Percentiles rank a stretch among this genome's conserved stretches.
These are phyloP conservation scores for Sebastes elongatus DNA, from an alignment of 2,797 vertebrate species.

Conservation along the genomic window DNA sequence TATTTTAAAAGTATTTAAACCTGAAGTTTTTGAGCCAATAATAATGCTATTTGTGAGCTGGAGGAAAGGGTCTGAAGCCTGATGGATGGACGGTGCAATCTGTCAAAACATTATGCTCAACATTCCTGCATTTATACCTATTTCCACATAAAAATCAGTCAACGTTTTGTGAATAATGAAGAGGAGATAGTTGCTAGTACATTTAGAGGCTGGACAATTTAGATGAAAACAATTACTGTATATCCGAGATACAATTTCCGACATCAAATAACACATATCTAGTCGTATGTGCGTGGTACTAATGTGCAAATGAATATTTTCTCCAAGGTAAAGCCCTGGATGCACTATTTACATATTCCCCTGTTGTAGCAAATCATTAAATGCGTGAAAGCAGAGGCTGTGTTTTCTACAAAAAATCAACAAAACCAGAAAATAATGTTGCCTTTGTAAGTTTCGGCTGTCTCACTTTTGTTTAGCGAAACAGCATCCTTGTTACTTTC, in stretches of 20 bases:
- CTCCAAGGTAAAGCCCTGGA: background rate
- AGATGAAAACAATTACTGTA: background rate
- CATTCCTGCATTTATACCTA: background rate
- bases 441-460: background rate
- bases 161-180: background rate
- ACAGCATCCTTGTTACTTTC: background rate
- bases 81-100: background rate
- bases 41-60: background rate
- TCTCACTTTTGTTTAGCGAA: conserved; percentile 15
- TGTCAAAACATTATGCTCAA: background rate
- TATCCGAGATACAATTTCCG: background rate
- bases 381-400: background rate
- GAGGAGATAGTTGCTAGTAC: background rate
- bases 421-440: background rate
- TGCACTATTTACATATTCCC: background rate
- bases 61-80: background rate
- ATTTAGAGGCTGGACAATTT: background rate
- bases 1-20: background rate
- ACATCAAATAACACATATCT: background rate
- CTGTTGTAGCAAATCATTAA: background rate
- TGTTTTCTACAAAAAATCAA: background rate
- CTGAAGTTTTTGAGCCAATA: background rate
- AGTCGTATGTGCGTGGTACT: background rate
- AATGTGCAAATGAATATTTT: background rate
- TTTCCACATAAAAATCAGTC: background rate